A percentile compares a stretch with the other conserved stretches of the same genome.
phyloP scores from a whole-genome alignment of 2,113 vertebrate genomes.

The Phalacrocorax brasilianus region DNA sequence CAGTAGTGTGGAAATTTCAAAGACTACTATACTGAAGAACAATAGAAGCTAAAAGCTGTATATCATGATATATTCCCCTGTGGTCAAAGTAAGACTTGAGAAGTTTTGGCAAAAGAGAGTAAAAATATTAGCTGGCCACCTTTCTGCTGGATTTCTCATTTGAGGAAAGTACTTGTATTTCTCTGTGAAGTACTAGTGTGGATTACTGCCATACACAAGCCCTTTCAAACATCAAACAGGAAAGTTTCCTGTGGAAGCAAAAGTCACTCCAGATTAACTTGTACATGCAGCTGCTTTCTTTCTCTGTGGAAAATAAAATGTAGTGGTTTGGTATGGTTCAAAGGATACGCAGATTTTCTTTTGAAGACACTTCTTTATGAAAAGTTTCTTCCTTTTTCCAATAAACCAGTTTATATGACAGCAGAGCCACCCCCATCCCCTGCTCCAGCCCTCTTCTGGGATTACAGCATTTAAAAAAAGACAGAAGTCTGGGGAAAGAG shows the following conservation, averaged over 20 bases:
- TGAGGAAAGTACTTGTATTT: background rate
- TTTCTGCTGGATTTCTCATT: background rate
- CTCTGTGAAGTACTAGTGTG: background rate
- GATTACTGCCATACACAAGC: background rate
- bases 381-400: background rate
- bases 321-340: background rate
- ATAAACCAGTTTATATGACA: background rate
- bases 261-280: background rate
- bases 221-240: background rate
- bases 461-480: background rate
- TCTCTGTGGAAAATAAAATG: background rate
- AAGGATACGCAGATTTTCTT: background rate
- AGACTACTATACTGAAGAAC: background rate
- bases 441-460: background rate
- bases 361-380: background rate
- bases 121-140: rapidly evolving
- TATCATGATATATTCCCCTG: rapidly evolving
- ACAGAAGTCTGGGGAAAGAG: background rate
- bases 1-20: background rate
- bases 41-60: background rate
- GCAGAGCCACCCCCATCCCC: background rate
- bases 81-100: background rate
- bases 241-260: background rate
- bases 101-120: background rate
- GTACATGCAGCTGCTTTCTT: background rate